Evolutionary conservation across 2,797 vertebrate genomes (phyloP), one percentile per base, ranked within the genome.

Genomic region (Alouatta caraya): DNA sequence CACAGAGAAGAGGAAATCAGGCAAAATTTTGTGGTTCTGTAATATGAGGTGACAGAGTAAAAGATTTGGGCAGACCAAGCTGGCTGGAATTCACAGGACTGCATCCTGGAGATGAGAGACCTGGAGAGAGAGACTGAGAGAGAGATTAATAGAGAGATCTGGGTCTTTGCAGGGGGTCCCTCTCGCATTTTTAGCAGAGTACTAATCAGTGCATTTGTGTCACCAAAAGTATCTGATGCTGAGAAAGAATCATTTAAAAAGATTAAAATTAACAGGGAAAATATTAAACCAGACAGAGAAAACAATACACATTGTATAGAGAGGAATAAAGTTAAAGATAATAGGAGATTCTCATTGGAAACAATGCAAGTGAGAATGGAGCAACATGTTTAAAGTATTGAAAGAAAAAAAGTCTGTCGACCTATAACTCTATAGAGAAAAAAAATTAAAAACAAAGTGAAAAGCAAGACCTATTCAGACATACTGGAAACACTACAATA

Each of bases 221-320:
- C 7, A 39, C 22, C 24, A 37, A 55, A 64, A 14, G 5, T 4
- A 1, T 46, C 14, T 87, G 42, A 88, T 8, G 2, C 1, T 22
- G 15, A 94, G 5, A 5, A 70, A 42, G 88, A 28, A 8, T 67
- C 37, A 37, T 30, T 59, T 15, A 22, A 3, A 28, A 81, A 5
- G 3, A 55, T 28, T 33, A 13, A 30, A 39, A 11, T 1, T 9
- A 50, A 44, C 22, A n/a, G 17, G 67, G 30, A 8, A 76, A 42
- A 57, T n/a, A 8, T 19, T 21, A 33, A 46, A 37, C 2, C 8
- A 86, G 30, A 2, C 8, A 24, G 22, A 33, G 11, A 17, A 30
- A 50, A 44, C 61, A 11, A 6, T 7, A 7, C 0, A 2, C 2
- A 26, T 15, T 15, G 1, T 24, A 0, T 1, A 12, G 1, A 50